These are phyloP conservation scores for Litoditis marina DNA, from an alignment of 2,888 invertebrate species.

Conservation along the genomic window DNA sequence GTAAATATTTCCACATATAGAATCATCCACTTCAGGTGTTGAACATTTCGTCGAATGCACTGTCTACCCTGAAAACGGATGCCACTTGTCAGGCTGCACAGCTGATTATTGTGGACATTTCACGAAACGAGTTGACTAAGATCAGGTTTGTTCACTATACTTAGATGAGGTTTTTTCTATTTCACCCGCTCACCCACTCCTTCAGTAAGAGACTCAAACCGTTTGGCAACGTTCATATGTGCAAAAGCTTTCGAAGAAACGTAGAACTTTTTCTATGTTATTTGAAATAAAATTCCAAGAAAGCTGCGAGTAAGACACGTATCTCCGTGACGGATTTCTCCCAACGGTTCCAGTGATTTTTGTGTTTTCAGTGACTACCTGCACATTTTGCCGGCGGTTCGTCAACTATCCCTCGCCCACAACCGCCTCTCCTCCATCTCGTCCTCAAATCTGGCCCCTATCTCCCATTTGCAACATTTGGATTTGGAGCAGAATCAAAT, in stretches of 20 bases:
- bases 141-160: conserved; percentile 34
- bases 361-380: conserved; percentile 25
- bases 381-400: conserved; percentile 27
- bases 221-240: too few species aligned
- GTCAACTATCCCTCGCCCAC: conserved; percentile 41
- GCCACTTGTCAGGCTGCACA: conserved; percentile 44
- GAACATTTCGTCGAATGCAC: conserved; percentile 45
- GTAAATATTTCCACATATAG: too few species aligned
- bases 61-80: conserved; percentile 29
- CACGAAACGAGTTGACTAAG: conserved; percentile 41
- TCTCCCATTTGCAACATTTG: conserved; percentile 45
- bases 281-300: too few species aligned
- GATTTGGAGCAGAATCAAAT: conserved; percentile 36
- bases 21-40: conserved; percentile 43
- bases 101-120: conserved; percentile 54
- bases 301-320: too few species aligned
- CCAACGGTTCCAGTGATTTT: too few species aligned
- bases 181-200: too few species aligned
- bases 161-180: too few species aligned
- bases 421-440: conserved; percentile 36
- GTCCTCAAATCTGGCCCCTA: conserved; percentile 19
- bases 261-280: too few species aligned
- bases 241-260: too few species aligned
- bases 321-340: neutral
- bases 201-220: too few species aligned